These are phyloP conservation scores for Odocoileus virginianus DNA, from an alignment of 2,113 vertebrate genomes.

Conservation along the genomic window DNA sequence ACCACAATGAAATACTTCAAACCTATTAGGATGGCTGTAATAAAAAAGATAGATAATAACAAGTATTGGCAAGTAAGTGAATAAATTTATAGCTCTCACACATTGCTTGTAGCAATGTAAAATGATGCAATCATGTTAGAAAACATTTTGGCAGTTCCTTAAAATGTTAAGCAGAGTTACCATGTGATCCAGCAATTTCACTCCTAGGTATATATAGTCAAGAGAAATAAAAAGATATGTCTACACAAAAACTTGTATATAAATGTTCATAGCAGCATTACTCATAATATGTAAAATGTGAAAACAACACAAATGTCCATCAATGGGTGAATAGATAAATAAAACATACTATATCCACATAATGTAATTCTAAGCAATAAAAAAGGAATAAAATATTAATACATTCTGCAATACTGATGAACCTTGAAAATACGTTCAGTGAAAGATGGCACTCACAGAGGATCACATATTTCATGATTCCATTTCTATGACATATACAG, in stretches of 20 bases:
- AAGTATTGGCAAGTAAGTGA: neutral
- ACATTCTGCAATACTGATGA: neutral
- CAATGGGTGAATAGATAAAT: neutral
- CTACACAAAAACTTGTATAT: neutral
- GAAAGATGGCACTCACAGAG: neutral
- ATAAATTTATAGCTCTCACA: neutral
- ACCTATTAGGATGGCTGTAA: neutral
- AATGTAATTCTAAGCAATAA: neutral
- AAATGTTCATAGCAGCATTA: neutral
- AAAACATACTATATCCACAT: neutral
- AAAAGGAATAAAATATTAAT: neutral
- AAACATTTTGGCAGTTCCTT: neutral
- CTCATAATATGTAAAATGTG: neutral
- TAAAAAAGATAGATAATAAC: neutral
- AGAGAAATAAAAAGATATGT: neutral
- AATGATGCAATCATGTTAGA: neutral
- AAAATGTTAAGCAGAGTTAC: neutral
- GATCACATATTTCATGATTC: neutral
- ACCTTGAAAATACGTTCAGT: neutral
- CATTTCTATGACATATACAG: neutral
- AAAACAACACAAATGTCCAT: neutral
- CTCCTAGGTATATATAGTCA: neutral
- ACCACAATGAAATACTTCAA: neutral
- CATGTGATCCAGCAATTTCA: neutral
- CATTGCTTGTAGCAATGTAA: neutral